A percentile compares a stretch with the other conserved stretches of the same genome.
These are phyloP conservation scores for Natrix natrix DNA, from an alignment of 2,797 vertebrate genomes.

Conservation along the genomic window DNA sequence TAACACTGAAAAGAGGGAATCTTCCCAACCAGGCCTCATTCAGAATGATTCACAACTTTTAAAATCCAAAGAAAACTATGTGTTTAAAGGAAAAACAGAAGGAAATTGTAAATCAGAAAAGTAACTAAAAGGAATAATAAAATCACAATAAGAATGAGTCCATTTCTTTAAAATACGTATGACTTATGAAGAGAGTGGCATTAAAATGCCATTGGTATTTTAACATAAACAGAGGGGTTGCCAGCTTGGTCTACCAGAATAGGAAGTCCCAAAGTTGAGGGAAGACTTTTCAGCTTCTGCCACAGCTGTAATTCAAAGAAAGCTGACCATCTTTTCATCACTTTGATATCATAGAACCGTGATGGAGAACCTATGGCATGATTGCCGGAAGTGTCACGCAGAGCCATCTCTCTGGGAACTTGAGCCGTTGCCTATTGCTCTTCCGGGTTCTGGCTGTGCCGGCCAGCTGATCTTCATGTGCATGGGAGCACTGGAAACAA, in stretches of 20 bases:
- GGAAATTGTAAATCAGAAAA: background rate
- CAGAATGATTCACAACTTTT: background rate
- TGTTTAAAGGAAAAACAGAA: background rate
- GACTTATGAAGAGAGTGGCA: background rate
- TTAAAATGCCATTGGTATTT: background rate
- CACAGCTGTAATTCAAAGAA: background rate
- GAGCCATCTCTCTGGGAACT: no score
- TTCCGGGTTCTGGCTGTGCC: no score
- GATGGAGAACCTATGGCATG: no score
- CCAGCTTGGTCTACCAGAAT: background rate
- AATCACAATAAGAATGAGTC: background rate
- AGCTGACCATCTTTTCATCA: background rate
- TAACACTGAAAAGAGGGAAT: no score
- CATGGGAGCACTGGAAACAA: no score
- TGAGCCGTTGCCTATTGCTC: no score
- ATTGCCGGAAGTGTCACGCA: no score
- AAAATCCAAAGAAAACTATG: background rate
- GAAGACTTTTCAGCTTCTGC: background rate
- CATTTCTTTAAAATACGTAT: background rate
- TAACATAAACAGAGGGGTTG: background rate
- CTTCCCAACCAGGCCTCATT: background rate
- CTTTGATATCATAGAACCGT: background rate
- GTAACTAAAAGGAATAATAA: background rate
- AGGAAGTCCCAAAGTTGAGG: background rate
- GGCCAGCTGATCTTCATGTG: no score